phyloP scores from a whole-genome alignment of 2,888 invertebrate genomes.

The Synergus itoensis region DNA sequence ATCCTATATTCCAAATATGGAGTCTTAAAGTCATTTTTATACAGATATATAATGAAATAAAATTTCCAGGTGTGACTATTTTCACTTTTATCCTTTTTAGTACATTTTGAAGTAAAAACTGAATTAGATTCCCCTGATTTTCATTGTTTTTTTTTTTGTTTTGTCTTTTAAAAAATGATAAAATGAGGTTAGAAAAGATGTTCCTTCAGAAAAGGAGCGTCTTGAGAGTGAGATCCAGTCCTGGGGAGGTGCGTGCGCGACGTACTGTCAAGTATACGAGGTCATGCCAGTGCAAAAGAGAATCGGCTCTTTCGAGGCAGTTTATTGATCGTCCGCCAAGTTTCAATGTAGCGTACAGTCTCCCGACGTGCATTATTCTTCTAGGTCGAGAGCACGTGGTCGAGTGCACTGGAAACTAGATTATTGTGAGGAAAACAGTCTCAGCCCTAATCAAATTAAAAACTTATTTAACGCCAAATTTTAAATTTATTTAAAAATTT shows the following conservation, averaged over 20 bases:
- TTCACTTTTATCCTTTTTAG: background rate
- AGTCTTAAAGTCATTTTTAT: background rate
- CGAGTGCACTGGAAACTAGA: slow-evolving; percentile 3
- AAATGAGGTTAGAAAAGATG: background rate
- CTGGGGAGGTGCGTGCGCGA: slow-evolving; percentile 33
- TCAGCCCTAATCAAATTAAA: background rate
- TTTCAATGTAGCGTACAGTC: slow-evolving; percentile 34
- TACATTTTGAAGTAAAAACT: background rate
- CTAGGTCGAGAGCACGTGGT: slow-evolving; percentile 35
- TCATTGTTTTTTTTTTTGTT: background rate
- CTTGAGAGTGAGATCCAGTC: background rate
- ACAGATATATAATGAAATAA: background rate
- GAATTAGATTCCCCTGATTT: background rate
- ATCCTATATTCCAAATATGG: background rate
- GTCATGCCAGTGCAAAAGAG: slow-evolving; percentile 39
- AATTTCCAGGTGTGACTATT: background rate
- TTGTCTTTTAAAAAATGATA: background rate
- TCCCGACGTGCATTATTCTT: slow-evolving; percentile 37
- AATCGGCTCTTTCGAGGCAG: slow-evolving; percentile 35
- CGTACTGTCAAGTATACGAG: slow-evolving; percentile 39
- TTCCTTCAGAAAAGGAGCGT: background rate
- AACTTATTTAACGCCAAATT: background rate
- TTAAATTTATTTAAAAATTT: background rate
- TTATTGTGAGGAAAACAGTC: background rate
- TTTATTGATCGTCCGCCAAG: slow-evolving; percentile 40